These are phyloP conservation scores for Octodonta nipae DNA, from an alignment of 2,888 invertebrate species.

Conservation along the genomic window DNA sequence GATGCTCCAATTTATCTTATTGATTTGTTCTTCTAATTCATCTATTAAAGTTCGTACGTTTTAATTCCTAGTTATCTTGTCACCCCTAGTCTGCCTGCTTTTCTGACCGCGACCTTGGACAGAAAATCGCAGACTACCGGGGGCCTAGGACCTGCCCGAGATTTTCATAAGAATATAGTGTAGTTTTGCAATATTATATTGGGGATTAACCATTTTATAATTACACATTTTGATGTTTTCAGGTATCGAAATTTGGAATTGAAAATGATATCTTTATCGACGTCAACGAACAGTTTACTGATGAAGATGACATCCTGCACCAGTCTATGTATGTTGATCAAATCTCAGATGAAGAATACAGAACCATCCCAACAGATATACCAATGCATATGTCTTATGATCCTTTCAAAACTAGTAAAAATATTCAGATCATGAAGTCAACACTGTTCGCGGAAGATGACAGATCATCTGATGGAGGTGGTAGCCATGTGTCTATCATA, in stretches of 20 bases:
- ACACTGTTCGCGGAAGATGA: constrained; percentile 22
- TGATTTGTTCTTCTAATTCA: no score
- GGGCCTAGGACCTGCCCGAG: no score
- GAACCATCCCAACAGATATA: constrained; percentile 11
- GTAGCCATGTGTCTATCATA: constrained; percentile 19
- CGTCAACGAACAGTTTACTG: constrained; percentile 12
- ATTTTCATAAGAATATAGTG: no score
- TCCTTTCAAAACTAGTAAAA: constrained; percentile 14
- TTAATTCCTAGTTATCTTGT: no score
- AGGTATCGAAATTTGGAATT: constrained; percentile 11
- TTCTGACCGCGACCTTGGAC: no score
- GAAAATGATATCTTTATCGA: constrained; percentile 17
- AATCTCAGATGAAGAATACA: constrained; percentile 19
- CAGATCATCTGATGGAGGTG: constrained; percentile 16
- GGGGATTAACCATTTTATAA: no score
- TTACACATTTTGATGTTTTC: no score
- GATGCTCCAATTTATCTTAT: no score
- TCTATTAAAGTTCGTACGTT: no score
- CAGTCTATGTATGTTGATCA: constrained; percentile 23
- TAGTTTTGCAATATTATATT: not conserved
- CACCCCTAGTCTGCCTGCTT: no score
- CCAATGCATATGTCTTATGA: constrained; percentile 12
- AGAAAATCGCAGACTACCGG: no score
- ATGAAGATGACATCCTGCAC: constrained; percentile 19
- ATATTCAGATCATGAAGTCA: constrained; percentile 22